Evolutionary conservation across 2,797 vertebrate genomes (phyloP).

Genomic region (Microhierax caerulescens): DNA sequence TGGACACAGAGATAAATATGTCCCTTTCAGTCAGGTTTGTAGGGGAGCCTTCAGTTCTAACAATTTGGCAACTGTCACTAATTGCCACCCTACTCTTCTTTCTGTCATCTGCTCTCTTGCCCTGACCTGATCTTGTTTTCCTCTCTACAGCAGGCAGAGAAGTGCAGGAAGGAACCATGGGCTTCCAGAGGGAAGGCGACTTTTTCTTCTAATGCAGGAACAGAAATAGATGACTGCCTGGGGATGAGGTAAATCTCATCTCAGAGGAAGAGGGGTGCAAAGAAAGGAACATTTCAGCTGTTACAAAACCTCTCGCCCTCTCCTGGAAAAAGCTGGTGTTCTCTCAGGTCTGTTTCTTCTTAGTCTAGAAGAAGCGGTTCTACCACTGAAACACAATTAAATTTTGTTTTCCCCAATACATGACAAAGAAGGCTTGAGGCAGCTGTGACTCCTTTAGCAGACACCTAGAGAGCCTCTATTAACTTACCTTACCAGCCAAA

Average conservation of each 20-base stretch:
- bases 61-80: not conserved
- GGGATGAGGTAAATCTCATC: not conserved
- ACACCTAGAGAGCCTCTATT: not conserved
- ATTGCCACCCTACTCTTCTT: not conserved
- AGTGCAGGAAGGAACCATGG: not conserved
- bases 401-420: not conserved
- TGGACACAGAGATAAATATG: not conserved
- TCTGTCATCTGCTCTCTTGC: not conserved
- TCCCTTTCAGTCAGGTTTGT: not conserved
- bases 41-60: not conserved
- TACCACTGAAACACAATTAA: not conserved
- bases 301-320: not conserved
- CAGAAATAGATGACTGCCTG: not conserved
- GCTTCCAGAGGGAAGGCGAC: not conserved
- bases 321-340: not conserved
- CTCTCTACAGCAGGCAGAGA: not conserved
- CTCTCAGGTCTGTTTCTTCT: not conserved
- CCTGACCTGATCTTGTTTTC: not conserved
- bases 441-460: not conserved
- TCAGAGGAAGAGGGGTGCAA: accelerated
- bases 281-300: not conserved
- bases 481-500: not conserved
- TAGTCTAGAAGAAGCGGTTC: not conserved
- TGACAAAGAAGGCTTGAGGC: not conserved
- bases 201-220: not conserved